Base-by-base conservation (phyloP, 2,113 vertebrate species). In the Oostethus manadensis region DNA sequence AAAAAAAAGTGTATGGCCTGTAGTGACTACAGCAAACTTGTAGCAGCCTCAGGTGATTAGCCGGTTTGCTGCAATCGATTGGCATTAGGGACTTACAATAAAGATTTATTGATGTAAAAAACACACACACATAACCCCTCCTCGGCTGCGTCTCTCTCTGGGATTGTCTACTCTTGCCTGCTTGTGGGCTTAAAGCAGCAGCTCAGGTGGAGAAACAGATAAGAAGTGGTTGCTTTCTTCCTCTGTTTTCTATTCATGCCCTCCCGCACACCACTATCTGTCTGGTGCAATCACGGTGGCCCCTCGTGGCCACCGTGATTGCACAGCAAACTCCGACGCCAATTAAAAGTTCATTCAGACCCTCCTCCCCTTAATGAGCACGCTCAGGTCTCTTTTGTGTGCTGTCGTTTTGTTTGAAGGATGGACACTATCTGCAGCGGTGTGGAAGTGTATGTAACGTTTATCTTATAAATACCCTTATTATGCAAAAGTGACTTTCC, bases 21-120 rank as follows among this genome's bases (percentile, higher is more conserved):
- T 4, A 11, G 38, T 42, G 13, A 42, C 38, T 13, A 42, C 38
- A 33, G 16, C 16, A 18, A 33, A n/a, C 17, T 16, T 53, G 8
- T 53, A 33, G 26, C 51, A 16, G 22, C 6, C 14, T 26, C 22
- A 15, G 26, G 26, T 53, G 51, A 33, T 53, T 29, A 33, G 8
- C 15, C 23, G 23, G 16, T 53, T 33, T 33, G 26, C 26, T 33
- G 13, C 26, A 33, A 53, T 33, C 51, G 26, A 6, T 33, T 17
- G 17, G 26, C 23, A 11, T 9, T 10, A 10, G 51, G 16, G 51
- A 53, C 51, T 53, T 53, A 14, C 16, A 53, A 35, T 53, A 9
- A 35, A 35, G 51, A 53, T 78, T 59, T 51, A 47, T 64, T 70
- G 73, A 82, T 70, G 73, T 74, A 70, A 66, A 56, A 35, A 51